Conservation (phyloP, 2,888 invertebrate genomes). For the Drosophila fulvimacula region DNA sequence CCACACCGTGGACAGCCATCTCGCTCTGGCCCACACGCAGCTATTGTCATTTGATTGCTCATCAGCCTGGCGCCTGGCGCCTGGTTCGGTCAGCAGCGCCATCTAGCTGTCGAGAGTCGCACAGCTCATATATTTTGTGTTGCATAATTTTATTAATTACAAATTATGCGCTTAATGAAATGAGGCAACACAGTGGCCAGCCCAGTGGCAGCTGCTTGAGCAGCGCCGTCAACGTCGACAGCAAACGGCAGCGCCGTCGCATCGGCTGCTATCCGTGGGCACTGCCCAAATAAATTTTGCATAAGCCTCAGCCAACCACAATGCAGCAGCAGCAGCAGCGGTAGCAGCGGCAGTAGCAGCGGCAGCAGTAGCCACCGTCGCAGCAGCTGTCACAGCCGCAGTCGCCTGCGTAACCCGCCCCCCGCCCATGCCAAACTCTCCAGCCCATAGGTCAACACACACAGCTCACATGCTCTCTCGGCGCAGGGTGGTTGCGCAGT, state of each 20-base stretch:
- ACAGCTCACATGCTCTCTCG: constrained; percentile 40
- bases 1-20: constrained; percentile 38
- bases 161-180: constrained; percentile 76
- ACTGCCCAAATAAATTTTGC: constrained; percentile 77
- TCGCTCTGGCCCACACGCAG: constrained; percentile 35
- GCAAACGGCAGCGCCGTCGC: constrained; percentile 37
- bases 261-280: constrained; percentile 49
- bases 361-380: constrained; percentile 23
- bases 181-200: constrained; percentile 44
- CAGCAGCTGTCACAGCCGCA: constrained; percentile 14
- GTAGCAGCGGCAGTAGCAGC: too few relatives aligned
- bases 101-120: constrained; percentile 30
- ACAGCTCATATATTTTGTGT: constrained; percentile 30
- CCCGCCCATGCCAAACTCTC: constrained; percentile 8
- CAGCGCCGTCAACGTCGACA: constrained; percentile 18
- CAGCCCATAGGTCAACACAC: constrained; percentile 18
- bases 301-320: constrained; percentile 82
- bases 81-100: constrained; percentile 26
- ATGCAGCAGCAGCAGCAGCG: constrained; percentile 62
- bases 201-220: neutral
- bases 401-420: constrained; percentile 19
- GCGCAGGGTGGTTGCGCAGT: constrained; percentile 57
- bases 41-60: constrained; percentile 28
- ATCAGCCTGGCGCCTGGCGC: constrained; percentile 23
- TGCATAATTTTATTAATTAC: constrained; percentile 72